Conservation (phyloP, 2,797 vertebrate species). For the Salarias fasciatus region DNA sequence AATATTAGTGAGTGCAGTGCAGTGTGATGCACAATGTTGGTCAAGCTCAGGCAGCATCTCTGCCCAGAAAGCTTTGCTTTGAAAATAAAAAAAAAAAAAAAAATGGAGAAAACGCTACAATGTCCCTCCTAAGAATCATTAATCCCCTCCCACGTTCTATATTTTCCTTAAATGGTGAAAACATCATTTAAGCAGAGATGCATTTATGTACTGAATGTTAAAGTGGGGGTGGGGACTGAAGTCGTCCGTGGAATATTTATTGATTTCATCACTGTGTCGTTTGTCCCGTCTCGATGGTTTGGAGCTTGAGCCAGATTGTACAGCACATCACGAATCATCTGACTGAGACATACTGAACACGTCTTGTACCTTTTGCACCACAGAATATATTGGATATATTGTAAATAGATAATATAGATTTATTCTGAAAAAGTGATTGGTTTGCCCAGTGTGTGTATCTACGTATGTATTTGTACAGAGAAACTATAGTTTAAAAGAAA, state of each 20-base stretch:
- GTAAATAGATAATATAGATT: slow-evolving; percentile 81
- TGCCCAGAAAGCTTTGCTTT: slow-evolving; percentile 17
- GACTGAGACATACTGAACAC: slow-evolving; percentile 53
- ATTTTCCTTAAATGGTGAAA: slow-evolving; percentile 49
- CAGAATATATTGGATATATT: slow-evolving; percentile 79
- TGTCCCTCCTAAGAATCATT: slow-evolving; percentile 40
- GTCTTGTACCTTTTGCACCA: slow-evolving; percentile 77
- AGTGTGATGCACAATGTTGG: too few species aligned
- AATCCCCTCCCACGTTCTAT: slow-evolving; percentile 38
- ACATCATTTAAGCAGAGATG: slow-evolving; percentile 51
- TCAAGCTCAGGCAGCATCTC: slow-evolving; percentile 27
- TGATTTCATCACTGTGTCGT: slow-evolving; percentile 47
- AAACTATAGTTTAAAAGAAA: slow-evolving; percentile 80
- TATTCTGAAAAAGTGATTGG: slow-evolving; percentile 76
- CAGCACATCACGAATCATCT: slow-evolving; percentile 60
- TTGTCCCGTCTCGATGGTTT: slow-evolving; percentile 48
- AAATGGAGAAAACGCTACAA: slow-evolving; percentile 16
- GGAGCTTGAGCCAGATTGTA: slow-evolving; percentile 58
- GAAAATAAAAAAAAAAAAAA: background rate
- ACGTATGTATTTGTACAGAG: slow-evolving; percentile 82
- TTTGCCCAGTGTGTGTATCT: slow-evolving; percentile 77
- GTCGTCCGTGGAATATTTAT: slow-evolving; percentile 52
- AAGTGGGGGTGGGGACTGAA: slow-evolving; percentile 58
- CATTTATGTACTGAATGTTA: slow-evolving; percentile 66
- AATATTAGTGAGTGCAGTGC: too few species aligned